Evolutionary conservation across 2,113 vertebrate species (phyloP).

Genomic region (Elephantulus edwardii): DNA sequence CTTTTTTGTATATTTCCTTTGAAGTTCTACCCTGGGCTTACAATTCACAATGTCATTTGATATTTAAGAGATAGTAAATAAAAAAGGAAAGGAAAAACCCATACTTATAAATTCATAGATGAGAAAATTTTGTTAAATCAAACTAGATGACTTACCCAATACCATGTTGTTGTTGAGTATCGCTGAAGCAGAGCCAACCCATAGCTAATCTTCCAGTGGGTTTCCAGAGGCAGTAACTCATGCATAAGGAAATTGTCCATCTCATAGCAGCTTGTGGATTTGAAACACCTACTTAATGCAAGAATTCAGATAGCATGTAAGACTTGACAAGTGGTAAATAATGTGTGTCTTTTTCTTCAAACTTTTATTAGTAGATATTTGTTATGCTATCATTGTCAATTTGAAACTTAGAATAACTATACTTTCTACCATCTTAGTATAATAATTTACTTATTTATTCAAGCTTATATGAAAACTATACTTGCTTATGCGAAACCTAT

Average conservation of each 20-base stretch:
- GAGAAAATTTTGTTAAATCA: constrained; percentile 20
- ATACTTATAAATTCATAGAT: neutral
- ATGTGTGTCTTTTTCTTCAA: neutral
- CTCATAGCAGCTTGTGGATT: too few relatives aligned
- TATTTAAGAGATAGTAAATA: neutral
- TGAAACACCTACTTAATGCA: too few relatives aligned
- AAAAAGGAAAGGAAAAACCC: neutral
- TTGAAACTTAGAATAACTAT: neutral
- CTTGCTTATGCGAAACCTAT: too few relatives aligned
- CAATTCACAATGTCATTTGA: constrained; percentile 1
- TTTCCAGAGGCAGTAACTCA: too few relatives aligned
- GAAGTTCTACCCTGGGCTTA: neutral
- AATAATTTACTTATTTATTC: neutral
- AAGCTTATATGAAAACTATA: too few relatives aligned
- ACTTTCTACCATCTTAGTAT: neutral
- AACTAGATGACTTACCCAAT: neutral
- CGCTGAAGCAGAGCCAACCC: too few relatives aligned
- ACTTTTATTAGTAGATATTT: neutral
- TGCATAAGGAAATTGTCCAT: too few relatives aligned
- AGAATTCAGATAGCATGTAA: neutral
- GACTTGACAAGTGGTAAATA: neutral
- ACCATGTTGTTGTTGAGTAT: too few relatives aligned
- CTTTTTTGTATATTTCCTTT: neutral
- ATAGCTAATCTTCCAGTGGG: too few relatives aligned
- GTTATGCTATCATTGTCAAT: neutral